Evolutionary conservation across 2,888 invertebrate species (phyloP).

Genomic region (Oscheius sp.): DNA sequence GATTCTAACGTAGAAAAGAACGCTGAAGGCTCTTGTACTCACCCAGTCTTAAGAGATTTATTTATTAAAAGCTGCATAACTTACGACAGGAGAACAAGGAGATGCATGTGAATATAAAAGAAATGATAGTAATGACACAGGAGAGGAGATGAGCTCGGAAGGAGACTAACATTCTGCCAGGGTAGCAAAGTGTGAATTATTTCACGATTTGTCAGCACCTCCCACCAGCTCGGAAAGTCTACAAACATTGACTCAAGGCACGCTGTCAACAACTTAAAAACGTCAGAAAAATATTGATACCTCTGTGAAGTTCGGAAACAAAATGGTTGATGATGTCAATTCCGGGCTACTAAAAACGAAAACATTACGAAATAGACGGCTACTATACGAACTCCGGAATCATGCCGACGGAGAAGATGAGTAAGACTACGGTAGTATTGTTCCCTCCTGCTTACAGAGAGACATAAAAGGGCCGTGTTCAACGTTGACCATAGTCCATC

Average conservation of each 20-base stretch:
- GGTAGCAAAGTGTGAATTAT: neutral
- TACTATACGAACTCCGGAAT: too few relatives aligned
- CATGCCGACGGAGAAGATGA: too few relatives aligned
- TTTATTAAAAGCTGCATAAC: neutral
- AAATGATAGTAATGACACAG: neutral
- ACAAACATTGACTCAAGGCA: neutral
- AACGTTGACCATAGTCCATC: too few relatives aligned
- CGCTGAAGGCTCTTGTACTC: neutral
- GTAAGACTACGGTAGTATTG: too few relatives aligned
- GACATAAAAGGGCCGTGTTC: too few relatives aligned
- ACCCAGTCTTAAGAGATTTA: neutral
- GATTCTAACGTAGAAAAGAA: neutral
- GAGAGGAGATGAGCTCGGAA: slow-evolving; percentile 7
- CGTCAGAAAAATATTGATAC: too few relatives aligned
- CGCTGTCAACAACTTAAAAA: neutral
- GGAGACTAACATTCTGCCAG: neutral
- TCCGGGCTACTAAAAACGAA: too few relatives aligned
- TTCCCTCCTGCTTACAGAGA: too few relatives aligned
- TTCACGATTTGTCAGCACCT: neutral
- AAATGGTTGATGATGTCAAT: too few relatives aligned
- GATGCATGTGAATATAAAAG: neutral
- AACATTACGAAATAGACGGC: too few relatives aligned
- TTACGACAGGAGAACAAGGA: slow-evolving; percentile 10
- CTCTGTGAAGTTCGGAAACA: too few relatives aligned
- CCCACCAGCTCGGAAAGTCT: neutral